Evolutionary conservation across 2,797 vertebrate species (phyloP), one percentile per base, ranked within the genome.

Genomic region (Oryzias dopingdopingensis): DNA sequence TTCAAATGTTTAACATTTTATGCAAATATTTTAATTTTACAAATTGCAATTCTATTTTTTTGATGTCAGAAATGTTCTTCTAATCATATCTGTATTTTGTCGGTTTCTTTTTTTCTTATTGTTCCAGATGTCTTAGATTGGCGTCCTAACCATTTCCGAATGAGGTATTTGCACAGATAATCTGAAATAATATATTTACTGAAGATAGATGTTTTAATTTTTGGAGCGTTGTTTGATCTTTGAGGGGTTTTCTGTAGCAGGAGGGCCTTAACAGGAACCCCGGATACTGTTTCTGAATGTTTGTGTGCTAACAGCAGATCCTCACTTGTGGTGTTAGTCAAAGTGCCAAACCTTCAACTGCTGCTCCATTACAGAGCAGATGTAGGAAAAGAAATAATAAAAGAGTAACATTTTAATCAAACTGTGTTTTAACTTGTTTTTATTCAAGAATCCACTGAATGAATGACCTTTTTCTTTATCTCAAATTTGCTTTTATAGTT

Each of bases 91-190:
- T 26, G 26, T 26, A 26, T 63, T 45, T 69, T 62, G 68, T 61
- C 42, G 49, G 51, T 54, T 16, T 44, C 7, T 17, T 70, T 72
- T 72, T 18, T 49, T 81, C 79, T 61, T 32, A 72, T 75, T 67
- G 62, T 59, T 71, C 47, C 76, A 81, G 56, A 75, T 56, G 44
- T 72, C 62, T 76, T 81, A 80, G 65, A 67, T 80, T 59, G 52
- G 75, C 74, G 78, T 88, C 76, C 73, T 76, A 61, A 77, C 22
- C 70, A 80, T 85, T 77, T 86, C 76, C 84, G 83, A 87, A 80
- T 79, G 81, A 85, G 80, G 79, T 89, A 85, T 79, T 87, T 90
- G 83, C 88, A 88, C 83, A 85, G 76, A 85, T 87, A 65, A 86
- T 83, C 65, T 74, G 82, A 76, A 70, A 67, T 37, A 37, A 37